Evolutionary conservation across 2,888 invertebrate species (phyloP), one percentile per base, ranked within the genome.

Genomic region (Eudasyphora cyanicolor): DNA sequence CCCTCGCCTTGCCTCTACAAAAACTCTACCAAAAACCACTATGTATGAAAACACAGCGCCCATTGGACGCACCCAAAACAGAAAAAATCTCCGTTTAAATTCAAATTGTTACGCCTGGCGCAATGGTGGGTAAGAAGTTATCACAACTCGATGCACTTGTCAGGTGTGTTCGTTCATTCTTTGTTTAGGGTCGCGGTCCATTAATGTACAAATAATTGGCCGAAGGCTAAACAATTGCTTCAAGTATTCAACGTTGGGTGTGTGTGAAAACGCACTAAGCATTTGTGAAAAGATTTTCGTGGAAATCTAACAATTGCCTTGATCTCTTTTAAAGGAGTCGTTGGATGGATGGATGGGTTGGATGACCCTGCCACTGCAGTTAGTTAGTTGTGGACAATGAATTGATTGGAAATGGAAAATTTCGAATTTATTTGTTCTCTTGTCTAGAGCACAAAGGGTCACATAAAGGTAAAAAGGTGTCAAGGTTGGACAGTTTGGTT

Each of bases 1-100:
- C 45, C n/a, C n/a, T 45, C 1, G n/a, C 54, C 6, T 8, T 24
- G 54, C 10, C 54, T 21, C 2, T 24, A 54, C 45, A 45, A 6
- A 54, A 10, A 57, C 27, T 57, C 14, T 27, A 27, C 24, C 21
- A 21, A 54, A 24, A 54, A 24, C 54, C 7, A 19, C 54, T 51
- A 14, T 57, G 57, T 27, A 57, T 57, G 57, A 57, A 12, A 57
- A 57, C 3, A 7, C 21, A 19, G 19, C 8, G 8, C 8, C 35
- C 14, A 24, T 4, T n/a, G 3, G 29, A 17, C 19, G 19, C 67
- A 67, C 67, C 42, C 67, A 67, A 21, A n/a, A n/a, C n/a, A n/a
- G 42, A 42, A 67, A 67, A 42, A 67, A 67, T 67, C 42, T 42
- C 42, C 24, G 38, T 67, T 38, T 67, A 42, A 35, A 24, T 67